Base-by-base conservation (phyloP, 2,888 invertebrate species). In the Ornithoptera alexandrae region DNA sequence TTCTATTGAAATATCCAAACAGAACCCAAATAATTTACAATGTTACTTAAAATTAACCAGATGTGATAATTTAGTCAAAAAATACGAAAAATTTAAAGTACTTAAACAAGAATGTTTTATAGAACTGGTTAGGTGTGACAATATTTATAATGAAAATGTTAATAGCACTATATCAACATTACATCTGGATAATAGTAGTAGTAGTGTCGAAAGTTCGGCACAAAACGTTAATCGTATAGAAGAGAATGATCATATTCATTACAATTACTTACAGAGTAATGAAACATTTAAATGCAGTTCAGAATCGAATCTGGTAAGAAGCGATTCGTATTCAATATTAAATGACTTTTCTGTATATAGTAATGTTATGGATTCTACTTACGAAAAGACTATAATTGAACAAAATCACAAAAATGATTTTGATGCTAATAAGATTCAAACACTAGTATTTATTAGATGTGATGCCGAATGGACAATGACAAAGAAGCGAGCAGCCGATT, bases 61-160 rank as follows among this genome's bases (percentile, higher is more conserved):
- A 65, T 88, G 87, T 71, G 86, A 87, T 56, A 74, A 81, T 20
- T 74, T 87, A 18, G 73, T 81, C n/a, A 77, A 78, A 71, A 78
- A 78, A 72, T 79, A 80, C 68, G 76, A 82, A 72, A 71, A 74
- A 57, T 66, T 76, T 7, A 80, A 76, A 71, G 71, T 75, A 20
- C 72, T 79, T 24, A 82, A 78, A 24, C 73, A 75, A 39, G 72
- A 75, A 57, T 88, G 84, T 75, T 81, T 71, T 69, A 78, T 86
- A 39, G 76, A 79, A 71, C 77, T 89, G 67, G 70, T 81, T 62
- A 80, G 84, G 71, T 87, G 85, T 74, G 86, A 89, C 71, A 58
- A 4, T 57, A 15, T 39, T 20, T 24, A 30, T 17, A 17, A 42
- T 39, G 24, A 70, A 42, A 58, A 58, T 18, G 10, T 17, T 30